A percentile compares a stretch with the other conserved stretches of the same genome.
These are phyloP conservation scores for Propithecus perrieri DNA, from an alignment of 2,797 vertebrate genomes.

Conservation along the genomic window DNA sequence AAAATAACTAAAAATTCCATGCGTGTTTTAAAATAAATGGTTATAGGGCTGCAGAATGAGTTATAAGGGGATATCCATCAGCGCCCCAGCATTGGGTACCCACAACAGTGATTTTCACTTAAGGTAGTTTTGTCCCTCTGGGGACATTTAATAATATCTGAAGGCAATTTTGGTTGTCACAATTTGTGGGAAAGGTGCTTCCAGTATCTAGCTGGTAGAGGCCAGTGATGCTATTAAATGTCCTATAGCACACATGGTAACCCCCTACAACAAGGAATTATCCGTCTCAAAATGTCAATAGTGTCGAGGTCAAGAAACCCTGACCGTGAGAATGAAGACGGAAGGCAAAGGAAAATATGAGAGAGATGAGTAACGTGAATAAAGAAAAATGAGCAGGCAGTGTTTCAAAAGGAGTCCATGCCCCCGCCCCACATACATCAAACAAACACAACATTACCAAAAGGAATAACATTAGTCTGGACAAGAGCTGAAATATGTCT, in stretches of 20 bases:
- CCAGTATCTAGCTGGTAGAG: neutral
- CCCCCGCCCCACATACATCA: neutral
- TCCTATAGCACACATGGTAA: rapidly evolving
- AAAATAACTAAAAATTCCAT: neutral
- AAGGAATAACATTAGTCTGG: neutral
- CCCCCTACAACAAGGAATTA: rapidly evolving
- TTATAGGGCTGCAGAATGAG: neutral
- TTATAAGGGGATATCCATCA: neutral
- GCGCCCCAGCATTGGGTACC: rapidly evolving
- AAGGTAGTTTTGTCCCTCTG: neutral
- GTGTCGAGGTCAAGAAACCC: neutral
- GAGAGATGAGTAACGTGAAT: neutral
- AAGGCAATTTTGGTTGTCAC: neutral
- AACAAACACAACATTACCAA: neutral
- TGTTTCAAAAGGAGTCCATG: neutral
- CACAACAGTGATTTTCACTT: neutral
- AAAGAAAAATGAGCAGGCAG: neutral
- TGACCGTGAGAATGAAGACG: neutral
- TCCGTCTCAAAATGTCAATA: neutral
- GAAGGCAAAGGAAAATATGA: neutral
- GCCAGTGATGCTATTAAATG: too few relatives aligned
- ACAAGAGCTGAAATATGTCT: neutral
- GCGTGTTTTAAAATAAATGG: neutral
- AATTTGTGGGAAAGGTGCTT: rapidly evolving
- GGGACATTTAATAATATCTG: neutral